These are phyloP conservation scores for Andrena chrysosceles DNA, from an alignment of 2,888 invertebrate species.

Conservation along the genomic window DNA sequence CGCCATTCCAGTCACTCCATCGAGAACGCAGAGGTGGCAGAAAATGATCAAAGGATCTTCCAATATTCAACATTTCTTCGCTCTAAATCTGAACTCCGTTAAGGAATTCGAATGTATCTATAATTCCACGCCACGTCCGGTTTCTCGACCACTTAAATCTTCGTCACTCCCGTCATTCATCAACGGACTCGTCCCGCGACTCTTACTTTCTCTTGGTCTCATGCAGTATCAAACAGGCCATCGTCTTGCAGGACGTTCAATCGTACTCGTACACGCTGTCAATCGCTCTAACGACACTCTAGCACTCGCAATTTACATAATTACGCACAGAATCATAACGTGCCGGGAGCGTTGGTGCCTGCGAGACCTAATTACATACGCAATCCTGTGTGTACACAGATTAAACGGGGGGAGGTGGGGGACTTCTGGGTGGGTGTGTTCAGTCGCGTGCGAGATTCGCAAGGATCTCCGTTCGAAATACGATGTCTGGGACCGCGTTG, in stretches of 20 bases:
- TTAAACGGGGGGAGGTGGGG: constrained; percentile 61
- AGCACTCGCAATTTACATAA: constrained; percentile 37
- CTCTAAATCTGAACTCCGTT: not conserved
- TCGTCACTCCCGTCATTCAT: constrained; percentile 13
- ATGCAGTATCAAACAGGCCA: constrained; percentile 51
- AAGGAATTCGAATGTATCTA: not conserved
- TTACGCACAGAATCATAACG: constrained; percentile 71
- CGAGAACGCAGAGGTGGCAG: constrained; percentile 29
- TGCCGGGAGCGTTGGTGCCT: constrained; percentile 75
- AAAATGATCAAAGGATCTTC: not conserved
- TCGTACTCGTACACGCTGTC: constrained; percentile 22
- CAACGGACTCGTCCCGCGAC: constrained; percentile 10
- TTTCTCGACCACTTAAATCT: not conserved
- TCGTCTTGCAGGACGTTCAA: constrained; percentile 17
- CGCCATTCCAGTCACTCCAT: constrained; percentile 37
- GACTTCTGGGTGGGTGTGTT: constrained; percentile 19
- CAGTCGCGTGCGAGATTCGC: constrained; percentile 54
- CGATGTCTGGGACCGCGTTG: constrained; percentile 16
- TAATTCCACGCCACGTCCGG: not conserved
- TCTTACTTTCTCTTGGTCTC: constrained; percentile 28
- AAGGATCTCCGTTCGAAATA: constrained; percentile 38
- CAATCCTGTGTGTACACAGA: constrained; percentile 73
- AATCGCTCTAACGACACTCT: constrained; percentile 52
- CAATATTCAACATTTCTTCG: not conserved
- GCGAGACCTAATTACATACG: constrained; percentile 77